Conservation (phyloP, 2,888 invertebrate genomes). For the Lithophane leautieri region DNA sequence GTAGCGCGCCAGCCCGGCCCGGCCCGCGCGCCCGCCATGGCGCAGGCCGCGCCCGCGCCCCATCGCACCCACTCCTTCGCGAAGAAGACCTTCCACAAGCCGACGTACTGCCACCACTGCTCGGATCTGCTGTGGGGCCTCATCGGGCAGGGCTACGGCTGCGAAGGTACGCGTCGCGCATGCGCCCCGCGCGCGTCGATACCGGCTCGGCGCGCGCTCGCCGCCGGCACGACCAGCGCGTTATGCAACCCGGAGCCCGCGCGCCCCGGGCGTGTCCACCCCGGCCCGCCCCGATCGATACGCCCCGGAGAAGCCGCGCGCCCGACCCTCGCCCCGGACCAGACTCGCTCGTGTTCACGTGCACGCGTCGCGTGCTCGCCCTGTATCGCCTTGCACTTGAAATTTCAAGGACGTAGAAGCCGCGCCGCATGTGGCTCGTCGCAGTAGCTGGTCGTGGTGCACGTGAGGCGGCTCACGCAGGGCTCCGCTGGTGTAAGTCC, state of each 20-base stretch:
- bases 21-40: slow-evolving; percentile 90
- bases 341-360: slow-evolving; percentile 57
- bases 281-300: slow-evolving; percentile 63
- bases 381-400: slow-evolving; percentile 74
- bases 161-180: slow-evolving; percentile 96
- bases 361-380: slow-evolving; percentile 64
- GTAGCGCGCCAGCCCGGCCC: slow-evolving; percentile 89
- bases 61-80: slow-evolving; percentile 97
- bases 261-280: slow-evolving; percentile 87
- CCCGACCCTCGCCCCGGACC: slow-evolving; percentile 54
- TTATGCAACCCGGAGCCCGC: slow-evolving; percentile 82
- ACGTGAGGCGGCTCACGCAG: slow-evolving; percentile 41
- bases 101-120: slow-evolving; percentile 99
- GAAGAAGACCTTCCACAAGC: slow-evolving; percentile 99
- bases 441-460: slow-evolving; percentile 39
- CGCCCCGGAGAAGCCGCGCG: slow-evolving; percentile 51
- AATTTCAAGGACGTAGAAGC: slow-evolving; percentile 71
- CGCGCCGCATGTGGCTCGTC: slow-evolving; percentile 47
- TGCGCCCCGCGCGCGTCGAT: slow-evolving; percentile 87
- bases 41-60: slow-evolving; percentile 91
- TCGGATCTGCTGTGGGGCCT: slow-evolving; percentile 99
- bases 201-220: slow-evolving; percentile 80
- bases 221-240: slow-evolving; percentile 84
- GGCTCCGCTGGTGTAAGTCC: slow-evolving; percentile 42
- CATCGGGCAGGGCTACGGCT: slow-evolving; percentile 99